Conservation (phyloP, 2,797 vertebrate species). For the Dicrostonyx torquatus region DNA sequence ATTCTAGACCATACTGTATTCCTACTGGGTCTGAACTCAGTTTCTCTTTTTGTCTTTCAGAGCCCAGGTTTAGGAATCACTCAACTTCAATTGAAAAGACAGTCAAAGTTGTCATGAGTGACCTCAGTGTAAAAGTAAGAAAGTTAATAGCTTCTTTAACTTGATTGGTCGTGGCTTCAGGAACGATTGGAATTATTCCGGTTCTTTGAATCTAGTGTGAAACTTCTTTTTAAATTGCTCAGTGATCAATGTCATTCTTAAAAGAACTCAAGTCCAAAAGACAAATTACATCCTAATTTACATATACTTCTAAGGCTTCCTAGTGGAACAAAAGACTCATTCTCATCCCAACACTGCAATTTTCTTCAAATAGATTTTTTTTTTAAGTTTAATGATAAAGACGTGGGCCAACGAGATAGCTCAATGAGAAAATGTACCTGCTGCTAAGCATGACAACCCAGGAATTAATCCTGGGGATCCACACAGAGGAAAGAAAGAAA, state of each 20-base stretch:
- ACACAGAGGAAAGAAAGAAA: background rate
- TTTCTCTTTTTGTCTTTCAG: slow-evolving; percentile 72
- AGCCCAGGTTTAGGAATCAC: slow-evolving; percentile 71
- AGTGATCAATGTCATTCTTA: slow-evolving; percentile 15
- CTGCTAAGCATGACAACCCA: background rate
- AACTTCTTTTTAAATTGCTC: slow-evolving; percentile 28
- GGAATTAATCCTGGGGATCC: background rate
- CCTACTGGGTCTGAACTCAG: background rate
- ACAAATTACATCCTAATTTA: slow-evolving; percentile 12
- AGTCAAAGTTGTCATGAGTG: slow-evolving; percentile 66
- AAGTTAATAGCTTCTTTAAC: slow-evolving; percentile 24
- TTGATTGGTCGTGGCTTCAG: slow-evolving; percentile 23
- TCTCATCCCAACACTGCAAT: background rate
- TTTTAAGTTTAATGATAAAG: background rate
- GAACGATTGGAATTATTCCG: slow-evolving; percentile 1
- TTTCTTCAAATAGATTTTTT: background rate
- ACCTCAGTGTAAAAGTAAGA: slow-evolving; percentile 78
- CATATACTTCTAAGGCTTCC: background rate
- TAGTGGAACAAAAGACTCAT: background rate
- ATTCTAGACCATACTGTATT: background rate
- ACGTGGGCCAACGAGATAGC: background rate
- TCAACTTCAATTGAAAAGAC: slow-evolving; percentile 73
- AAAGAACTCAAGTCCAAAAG: background rate
- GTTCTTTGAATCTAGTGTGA: background rate
- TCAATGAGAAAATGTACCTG: background rate